Percentiles rank a stretch among this genome's conserved stretches.
phyloP scores from a whole-genome alignment of 2,888 invertebrate species.

The Penaeus monodon region DNA sequence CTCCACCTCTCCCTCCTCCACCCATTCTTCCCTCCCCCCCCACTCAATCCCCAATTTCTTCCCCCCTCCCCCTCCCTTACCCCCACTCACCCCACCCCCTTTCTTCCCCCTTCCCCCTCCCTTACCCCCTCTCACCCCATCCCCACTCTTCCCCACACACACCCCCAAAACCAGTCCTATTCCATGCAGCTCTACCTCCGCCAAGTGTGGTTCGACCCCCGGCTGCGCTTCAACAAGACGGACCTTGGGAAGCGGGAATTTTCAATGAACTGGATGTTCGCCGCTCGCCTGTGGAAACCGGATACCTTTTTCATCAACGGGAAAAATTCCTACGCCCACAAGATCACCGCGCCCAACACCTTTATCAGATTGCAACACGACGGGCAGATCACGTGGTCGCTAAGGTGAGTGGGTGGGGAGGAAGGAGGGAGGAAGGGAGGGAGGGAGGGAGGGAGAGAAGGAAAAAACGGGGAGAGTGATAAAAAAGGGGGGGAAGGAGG shows the following conservation, averaged over 20 bases:
- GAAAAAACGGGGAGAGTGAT: background rate
- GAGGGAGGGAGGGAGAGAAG: background rate
- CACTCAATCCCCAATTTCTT: too few species aligned
- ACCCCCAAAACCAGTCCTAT: conserved; percentile 76
- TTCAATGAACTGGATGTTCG: conserved; percentile 65
- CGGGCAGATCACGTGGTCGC: conserved; percentile 61
- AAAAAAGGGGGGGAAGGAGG: background rate
- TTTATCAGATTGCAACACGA: conserved; percentile 85
- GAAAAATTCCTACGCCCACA: conserved; percentile 93
- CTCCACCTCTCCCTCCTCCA: too few species aligned
- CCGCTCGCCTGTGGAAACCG: conserved; percentile 93
- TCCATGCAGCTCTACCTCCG: conserved; percentile 90
- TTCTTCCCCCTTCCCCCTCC: background rate
- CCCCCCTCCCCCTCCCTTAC: too few species aligned
- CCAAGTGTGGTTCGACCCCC: conserved; percentile 84
- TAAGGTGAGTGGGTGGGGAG: conserved; percentile 44
- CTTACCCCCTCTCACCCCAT: background rate
- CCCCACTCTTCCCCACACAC: background rate
- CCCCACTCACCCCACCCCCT: background rate
- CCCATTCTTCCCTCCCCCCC: too few species aligned
- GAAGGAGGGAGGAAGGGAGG: background rate
- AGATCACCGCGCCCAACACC: conserved; percentile 95
- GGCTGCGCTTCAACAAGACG: conserved; percentile 78
- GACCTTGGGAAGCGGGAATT: conserved; percentile 68
- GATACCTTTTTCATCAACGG: conserved; percentile 97